A percentile compares a stretch with the other conserved stretches of the same genome.
Evolutionary conservation across 2,113 vertebrate species (phyloP).

Genomic region (Melanerpes formicivorus): DNA sequence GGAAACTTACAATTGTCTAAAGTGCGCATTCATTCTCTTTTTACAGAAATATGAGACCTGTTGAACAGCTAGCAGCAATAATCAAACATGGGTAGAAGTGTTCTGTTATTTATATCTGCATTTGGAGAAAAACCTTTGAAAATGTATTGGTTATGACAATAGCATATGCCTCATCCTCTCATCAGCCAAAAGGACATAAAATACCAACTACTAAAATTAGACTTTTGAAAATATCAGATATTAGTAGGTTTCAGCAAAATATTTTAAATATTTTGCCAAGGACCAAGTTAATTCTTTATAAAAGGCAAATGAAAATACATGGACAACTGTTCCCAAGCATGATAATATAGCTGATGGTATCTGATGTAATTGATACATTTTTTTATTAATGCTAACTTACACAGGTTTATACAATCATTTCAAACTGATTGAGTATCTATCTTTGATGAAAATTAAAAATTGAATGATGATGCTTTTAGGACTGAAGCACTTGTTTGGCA

Average conservation of each 20-base stretch:
- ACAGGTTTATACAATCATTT: neutral
- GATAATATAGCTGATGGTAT: neutral
- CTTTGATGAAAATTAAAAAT: neutral
- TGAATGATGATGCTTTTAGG: neutral
- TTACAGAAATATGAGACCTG: neutral
- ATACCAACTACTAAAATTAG: neutral
- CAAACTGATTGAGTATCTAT: neutral
- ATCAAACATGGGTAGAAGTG: neutral
- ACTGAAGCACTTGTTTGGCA: neutral
- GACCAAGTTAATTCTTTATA: neutral
- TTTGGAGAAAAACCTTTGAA: neutral
- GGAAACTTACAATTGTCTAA: neutral
- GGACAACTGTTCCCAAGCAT: neutral
- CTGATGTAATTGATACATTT: accelerated
- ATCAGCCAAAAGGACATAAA: neutral
- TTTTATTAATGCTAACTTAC: neutral
- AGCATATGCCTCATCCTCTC: neutral
- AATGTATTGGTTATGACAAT: neutral
- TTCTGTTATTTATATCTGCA: neutral
- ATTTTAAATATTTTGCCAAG: neutral
- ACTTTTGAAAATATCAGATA: neutral
- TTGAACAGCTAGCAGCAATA: neutral
- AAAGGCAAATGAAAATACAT: neutral
- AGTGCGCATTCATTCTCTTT: neutral
- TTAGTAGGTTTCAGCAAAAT: neutral